These are phyloP conservation scores for Diadophis punctatus DNA, from an alignment of 2,113 vertebrate species.

Conservation along the genomic window DNA sequence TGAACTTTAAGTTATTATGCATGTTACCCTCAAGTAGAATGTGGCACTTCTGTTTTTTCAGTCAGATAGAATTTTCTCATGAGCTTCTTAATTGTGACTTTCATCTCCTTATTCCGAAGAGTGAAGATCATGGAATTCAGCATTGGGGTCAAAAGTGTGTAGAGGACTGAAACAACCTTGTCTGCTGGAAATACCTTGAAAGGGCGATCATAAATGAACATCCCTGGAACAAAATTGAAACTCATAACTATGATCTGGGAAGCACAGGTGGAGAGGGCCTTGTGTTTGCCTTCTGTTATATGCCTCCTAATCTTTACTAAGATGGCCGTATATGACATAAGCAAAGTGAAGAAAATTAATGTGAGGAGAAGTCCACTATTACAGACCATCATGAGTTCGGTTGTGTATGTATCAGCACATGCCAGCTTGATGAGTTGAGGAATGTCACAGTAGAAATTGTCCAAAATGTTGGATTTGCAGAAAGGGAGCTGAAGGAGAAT, in stretches of 20 bases:
- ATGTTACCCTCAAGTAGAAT: neutral
- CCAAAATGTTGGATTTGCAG: constrained; percentile 12
- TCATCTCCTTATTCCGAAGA: constrained; percentile 26
- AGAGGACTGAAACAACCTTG: constrained; percentile 19
- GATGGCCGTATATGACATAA: constrained; percentile 17
- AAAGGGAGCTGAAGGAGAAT: constrained; percentile 17
- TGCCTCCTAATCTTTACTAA: constrained; percentile 19
- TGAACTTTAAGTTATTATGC: neutral
- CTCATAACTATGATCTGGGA: constrained; percentile 14
- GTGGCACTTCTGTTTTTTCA: neutral
- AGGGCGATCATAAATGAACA: constrained; percentile 26
- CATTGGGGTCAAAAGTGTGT: constrained; percentile 14
- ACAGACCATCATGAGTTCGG: constrained; percentile 25
- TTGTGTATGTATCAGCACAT: constrained; percentile 1
- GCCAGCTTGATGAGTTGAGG: constrained; percentile 32
- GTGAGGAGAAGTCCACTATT: constrained; percentile 28
- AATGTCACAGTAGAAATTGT: constrained; percentile 30
- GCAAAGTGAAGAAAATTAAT: constrained; percentile 13
- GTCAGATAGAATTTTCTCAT: neutral
- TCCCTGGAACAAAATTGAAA: constrained; percentile 31
- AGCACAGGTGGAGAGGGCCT: constrained; percentile 28
- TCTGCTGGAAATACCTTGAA: constrained; percentile 30
- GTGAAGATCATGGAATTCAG: constrained; percentile 28
- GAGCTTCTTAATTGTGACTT: neutral
- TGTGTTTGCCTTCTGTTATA: neutral